Conservation (phyloP, 2,797 vertebrate species). For the Melanotaenia pygmaea region DNA sequence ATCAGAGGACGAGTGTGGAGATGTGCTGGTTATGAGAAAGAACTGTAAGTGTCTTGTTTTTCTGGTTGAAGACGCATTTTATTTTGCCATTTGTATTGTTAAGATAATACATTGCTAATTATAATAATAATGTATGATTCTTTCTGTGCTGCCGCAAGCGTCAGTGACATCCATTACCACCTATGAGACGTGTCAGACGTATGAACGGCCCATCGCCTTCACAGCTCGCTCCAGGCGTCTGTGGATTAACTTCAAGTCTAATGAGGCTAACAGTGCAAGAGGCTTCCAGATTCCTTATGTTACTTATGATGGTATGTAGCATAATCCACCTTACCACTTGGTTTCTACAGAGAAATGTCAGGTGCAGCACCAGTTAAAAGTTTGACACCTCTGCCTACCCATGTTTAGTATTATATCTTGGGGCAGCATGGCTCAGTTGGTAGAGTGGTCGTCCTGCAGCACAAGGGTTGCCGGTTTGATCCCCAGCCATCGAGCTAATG, state of each 20-base stretch:
- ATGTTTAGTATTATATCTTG: no score
- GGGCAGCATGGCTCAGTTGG: no score
- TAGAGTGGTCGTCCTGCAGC: no score
- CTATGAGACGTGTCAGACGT: conserved; percentile 98
- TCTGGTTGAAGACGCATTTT: background rate
- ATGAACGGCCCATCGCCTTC: conserved; percentile 96
- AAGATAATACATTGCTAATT: background rate
- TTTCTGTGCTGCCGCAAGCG: conserved; percentile 74
- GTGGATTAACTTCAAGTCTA: conserved; percentile 99
- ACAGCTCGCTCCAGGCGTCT: conserved; percentile 95
- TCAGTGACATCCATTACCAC: conserved; percentile 97
- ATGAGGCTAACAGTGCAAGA: conserved; percentile 93
- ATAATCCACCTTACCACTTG: background rate
- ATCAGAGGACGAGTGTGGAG: conserved; percentile 96
- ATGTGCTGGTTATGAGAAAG: conserved; percentile 99
- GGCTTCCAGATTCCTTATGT: conserved; percentile 99
- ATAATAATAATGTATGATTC: conserved; percentile 6
- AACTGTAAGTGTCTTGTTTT: conserved; percentile 88
- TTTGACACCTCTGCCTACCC: background rate
- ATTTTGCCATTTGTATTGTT: background rate
- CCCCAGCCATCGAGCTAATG: no score
- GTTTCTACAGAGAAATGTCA: background rate
- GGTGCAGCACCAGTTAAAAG: background rate
- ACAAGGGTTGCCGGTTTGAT: no score
- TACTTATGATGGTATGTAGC: conserved; percentile 90